Conservation (phyloP, 35 echinoderm and acorn worm genomes). For the Stichopus chloronotus region DNA sequence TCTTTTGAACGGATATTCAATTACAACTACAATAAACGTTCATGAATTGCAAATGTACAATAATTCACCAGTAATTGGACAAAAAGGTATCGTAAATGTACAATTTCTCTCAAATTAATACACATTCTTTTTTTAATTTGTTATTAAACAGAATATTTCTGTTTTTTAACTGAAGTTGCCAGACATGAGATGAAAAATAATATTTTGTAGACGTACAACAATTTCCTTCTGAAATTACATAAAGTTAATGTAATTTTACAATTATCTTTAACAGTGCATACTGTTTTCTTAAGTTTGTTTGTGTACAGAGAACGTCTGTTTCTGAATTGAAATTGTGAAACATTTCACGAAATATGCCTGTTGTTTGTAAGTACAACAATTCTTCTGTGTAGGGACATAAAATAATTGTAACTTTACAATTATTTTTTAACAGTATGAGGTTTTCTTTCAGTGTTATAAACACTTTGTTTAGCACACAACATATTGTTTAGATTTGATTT, state of each 20-base stretch:
- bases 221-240: background rate
- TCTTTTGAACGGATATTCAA: constrained; percentile 12
- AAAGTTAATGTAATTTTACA: background rate
- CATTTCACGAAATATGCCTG: no score
- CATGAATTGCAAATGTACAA: no score
- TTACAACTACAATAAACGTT: background rate
- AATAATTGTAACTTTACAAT: no score
- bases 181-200: background rate
- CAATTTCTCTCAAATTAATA: background rate
- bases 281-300: constrained; percentile 3
- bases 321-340: no score
- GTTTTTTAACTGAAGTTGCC: constrained; percentile 4
- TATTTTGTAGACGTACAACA: constrained; percentile 1
- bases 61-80: no score
- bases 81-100: no score
- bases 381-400: no score
- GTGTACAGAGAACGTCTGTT: background rate
- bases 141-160: background rate
- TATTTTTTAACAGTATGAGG: no score
- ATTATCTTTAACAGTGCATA: background rate
- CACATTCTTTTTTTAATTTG: background rate
- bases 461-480: no score
- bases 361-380: no score
- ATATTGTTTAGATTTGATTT: no score
- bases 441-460: no score